phyloP scores from a whole-genome alignment of 2,797 vertebrate genomes.

The Cossypha heuglini region DNA sequence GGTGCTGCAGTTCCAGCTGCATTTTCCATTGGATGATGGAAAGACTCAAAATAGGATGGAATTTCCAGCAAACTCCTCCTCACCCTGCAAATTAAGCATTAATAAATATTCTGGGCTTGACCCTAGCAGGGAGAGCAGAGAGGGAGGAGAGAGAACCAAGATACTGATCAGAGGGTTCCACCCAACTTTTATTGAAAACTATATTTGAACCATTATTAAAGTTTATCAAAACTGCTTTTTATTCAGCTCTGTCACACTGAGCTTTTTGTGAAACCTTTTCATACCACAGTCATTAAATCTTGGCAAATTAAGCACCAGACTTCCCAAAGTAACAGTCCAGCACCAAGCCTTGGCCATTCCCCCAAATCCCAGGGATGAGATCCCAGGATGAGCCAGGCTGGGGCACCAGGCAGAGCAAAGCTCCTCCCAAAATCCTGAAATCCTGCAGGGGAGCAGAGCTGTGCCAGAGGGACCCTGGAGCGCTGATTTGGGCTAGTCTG shows the following conservation, averaged over 20 bases:
- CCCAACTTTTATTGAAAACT: background rate
- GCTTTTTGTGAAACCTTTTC: background rate
- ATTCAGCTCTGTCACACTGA: background rate
- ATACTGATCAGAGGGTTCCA: background rate
- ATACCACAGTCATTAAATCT: background rate
- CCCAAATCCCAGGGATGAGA: background rate
- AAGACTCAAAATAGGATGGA: background rate
- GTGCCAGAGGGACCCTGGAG: background rate
- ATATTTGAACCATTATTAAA: background rate
- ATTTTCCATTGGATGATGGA: background rate
- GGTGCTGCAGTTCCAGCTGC: background rate
- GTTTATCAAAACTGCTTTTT: background rate
- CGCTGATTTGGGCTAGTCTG: background rate
- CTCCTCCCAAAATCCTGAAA: background rate
- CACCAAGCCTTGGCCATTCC: background rate
- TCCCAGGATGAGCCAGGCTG: background rate
- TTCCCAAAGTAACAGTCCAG: rapidly evolving
- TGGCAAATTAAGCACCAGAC: background rate
- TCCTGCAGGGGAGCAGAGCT: background rate
- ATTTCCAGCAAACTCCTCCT: background rate
- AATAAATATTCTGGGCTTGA: background rate
- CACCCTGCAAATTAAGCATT: background rate
- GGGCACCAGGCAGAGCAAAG: background rate
- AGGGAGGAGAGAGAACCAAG: background rate
- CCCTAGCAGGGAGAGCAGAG: background rate